Percentiles rank a stretch among this genome's conserved stretches.
Conservation (phyloP, 2,888 invertebrate species). For the Pecten maximus region DNA sequence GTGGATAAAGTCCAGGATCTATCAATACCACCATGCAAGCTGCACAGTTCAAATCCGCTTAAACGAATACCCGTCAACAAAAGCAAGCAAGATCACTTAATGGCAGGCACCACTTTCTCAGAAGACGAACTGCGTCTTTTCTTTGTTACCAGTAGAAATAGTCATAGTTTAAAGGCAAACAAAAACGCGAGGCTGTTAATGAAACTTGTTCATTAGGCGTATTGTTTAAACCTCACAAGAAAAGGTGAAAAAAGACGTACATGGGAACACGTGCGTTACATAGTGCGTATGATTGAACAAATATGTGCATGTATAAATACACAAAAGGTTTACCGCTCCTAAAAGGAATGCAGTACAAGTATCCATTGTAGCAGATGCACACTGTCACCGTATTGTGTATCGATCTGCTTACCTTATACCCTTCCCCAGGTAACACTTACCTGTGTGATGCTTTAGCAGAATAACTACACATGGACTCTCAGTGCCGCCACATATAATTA, state of each 20-base stretch:
- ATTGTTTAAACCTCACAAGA: no score
- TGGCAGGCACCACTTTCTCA: no score
- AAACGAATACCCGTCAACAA: no score
- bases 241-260: neutral
- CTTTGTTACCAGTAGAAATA: no score
- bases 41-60: no score
- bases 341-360: neutral
- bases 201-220: no score
- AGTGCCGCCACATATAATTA: neutral
- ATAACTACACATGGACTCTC: constrained; percentile 11
- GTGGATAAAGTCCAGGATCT: no score
- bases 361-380: neutral
- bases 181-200: no score
- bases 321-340: neutral
- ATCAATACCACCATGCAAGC: no score
- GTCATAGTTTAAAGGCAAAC: no score
- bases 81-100: no score
- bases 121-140: no score
- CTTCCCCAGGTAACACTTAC: neutral
- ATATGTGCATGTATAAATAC: neutral
- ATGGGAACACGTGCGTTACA: neutral
- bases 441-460: neutral
- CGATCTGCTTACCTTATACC: neutral
- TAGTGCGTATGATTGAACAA: neutral
- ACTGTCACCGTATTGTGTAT: neutral